Base-by-base conservation (phyloP, 2,888 invertebrate genomes). In the Eurois occulta region DNA sequence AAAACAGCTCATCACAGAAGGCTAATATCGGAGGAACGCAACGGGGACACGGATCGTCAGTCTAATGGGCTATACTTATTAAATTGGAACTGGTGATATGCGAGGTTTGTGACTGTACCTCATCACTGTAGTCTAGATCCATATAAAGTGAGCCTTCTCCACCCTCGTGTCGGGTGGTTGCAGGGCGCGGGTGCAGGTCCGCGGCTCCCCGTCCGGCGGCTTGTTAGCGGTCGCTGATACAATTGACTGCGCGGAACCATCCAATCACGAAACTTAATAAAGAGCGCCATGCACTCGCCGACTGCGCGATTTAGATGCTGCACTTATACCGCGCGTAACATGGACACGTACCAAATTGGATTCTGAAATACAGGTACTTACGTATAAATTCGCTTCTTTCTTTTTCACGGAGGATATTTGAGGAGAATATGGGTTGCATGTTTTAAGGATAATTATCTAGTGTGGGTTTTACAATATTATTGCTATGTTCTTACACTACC, bases 191-290 rank as follows among this genome's bases (percentile, higher is more conserved):
- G 24, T 7, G 7, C 8, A 18, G 10, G 43, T 16, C 28, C 10
- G 68, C 8, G 11, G 32, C 55, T 18, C 10, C 43, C 18, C 43
- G 68, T 28, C 46, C n/a, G 28, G 7, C 64, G 58, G 68, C 77
- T 82, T 77, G 77, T 82, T 76, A 82, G 82, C 65, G 82, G 55
- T 21, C 76, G 67, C 77, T 77, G 83, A 77, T 69, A 72, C 72
- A 74, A 83, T 52, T 67, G 67, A 55, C 68, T 73, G 21, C 58
- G 73, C 72, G 65, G 68, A 41, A 72, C 72, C 77, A 69, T 77
- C 52, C 65, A 76, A 82, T 81, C 81, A 77, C 46, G 43, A 65
- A 68, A 81, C 68, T 65, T 72, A 69, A 68, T 75, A 81, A 81
- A 72, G 72, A 72, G 64, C 38, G 72, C 52, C 77, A 67, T 76